phyloP scores from a whole-genome alignment of 1,140 invertebrate species.

The Drosophila chauvacae region DNA sequence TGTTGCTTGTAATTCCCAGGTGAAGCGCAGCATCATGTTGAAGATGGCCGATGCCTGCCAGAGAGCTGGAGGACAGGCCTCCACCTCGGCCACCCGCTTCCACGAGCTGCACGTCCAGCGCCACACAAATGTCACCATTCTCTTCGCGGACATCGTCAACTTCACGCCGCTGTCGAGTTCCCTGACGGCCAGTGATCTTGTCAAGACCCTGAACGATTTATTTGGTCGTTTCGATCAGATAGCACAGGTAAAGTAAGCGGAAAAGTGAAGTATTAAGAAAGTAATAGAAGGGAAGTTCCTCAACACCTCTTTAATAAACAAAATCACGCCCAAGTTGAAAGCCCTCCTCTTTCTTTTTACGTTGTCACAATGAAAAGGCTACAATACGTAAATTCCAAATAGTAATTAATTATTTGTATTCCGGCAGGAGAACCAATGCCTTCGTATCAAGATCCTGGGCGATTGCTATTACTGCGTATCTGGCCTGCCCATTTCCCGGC shows the following conservation, averaged over 20 bases:
- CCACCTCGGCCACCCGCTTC: slow-evolving; percentile 94
- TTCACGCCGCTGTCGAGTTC: slow-evolving; percentile 97
- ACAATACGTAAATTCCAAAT: neutral
- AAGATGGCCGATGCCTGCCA: slow-evolving; percentile 96
- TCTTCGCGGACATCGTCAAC: slow-evolving; percentile 99
- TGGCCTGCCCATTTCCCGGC: slow-evolving; percentile 94
- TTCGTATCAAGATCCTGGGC: slow-evolving; percentile 97
- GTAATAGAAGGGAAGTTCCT: neutral
- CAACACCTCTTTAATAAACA: neutral
- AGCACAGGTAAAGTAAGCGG: slow-evolving; percentile 89
- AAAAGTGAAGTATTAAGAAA: neutral
- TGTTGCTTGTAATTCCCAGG: slow-evolving; percentile 86
- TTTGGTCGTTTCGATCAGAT: slow-evolving; percentile 99
- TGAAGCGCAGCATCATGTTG: slow-evolving; percentile 96
- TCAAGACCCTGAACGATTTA: slow-evolving; percentile 97
- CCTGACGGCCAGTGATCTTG: slow-evolving; percentile 96
- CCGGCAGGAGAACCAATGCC: slow-evolving; percentile 95
- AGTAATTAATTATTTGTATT: slow-evolving; percentile 14
- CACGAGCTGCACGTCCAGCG: slow-evolving; percentile 98
- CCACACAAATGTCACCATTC: slow-evolving; percentile 98
- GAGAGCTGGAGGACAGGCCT: slow-evolving; percentile 87
- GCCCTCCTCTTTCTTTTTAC: neutral
- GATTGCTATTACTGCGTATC: slow-evolving; percentile 99
- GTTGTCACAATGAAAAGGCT: neutral
- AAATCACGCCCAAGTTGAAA: neutral